Evolutionary conservation across 1,140 invertebrate species (phyloP).

Genomic region (Caenorhabditis brenneri): DNA sequence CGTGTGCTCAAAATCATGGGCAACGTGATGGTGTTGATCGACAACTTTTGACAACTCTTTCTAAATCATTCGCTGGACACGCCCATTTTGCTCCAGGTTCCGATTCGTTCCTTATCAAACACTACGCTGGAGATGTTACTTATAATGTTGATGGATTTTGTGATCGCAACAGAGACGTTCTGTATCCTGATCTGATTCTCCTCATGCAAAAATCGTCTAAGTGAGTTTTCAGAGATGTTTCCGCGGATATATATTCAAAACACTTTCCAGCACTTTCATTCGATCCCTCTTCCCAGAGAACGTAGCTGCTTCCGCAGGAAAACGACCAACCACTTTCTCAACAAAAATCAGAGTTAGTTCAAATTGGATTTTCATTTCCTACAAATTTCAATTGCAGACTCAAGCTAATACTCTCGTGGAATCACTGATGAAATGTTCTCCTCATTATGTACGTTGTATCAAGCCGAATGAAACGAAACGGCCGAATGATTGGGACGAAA

Average conservation of each 20-base stretch:
- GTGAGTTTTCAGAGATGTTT: slow-evolving; percentile 72
- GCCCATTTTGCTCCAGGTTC: slow-evolving; percentile 76
- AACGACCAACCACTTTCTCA: slow-evolving; percentile 78
- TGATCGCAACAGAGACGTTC: slow-evolving; percentile 80
- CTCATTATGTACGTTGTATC: slow-evolving; percentile 81
- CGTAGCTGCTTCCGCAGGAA: slow-evolving; percentile 74
- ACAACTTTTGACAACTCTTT: slow-evolving; percentile 75
- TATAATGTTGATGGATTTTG: slow-evolving; percentile 80
- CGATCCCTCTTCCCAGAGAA: slow-evolving; percentile 77
- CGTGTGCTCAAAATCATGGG: slow-evolving; percentile 80
- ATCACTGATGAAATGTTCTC: slow-evolving; percentile 79
- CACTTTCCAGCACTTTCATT: slow-evolving; percentile 75
- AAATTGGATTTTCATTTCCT: neutral
- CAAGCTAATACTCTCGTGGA: slow-evolving; percentile 80
- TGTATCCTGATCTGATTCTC: slow-evolving; percentile 79
- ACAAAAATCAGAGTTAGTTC: slow-evolving; percentile 77
- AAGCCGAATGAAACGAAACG: slow-evolving; percentile 82
- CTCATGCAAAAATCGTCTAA: slow-evolving; percentile 79
- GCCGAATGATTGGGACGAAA: slow-evolving; percentile 80
- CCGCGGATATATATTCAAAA: neutral
- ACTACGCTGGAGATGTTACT: slow-evolving; percentile 78
- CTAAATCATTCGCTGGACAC: slow-evolving; percentile 74
- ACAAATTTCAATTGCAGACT: slow-evolving; percentile 70
- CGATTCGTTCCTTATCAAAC: slow-evolving; percentile 78
- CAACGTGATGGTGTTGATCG: slow-evolving; percentile 75